Percentiles rank a stretch among this genome's conserved stretches.
phyloP scores from a whole-genome alignment of 1,140 invertebrate species.

The Delia radicum region DNA sequence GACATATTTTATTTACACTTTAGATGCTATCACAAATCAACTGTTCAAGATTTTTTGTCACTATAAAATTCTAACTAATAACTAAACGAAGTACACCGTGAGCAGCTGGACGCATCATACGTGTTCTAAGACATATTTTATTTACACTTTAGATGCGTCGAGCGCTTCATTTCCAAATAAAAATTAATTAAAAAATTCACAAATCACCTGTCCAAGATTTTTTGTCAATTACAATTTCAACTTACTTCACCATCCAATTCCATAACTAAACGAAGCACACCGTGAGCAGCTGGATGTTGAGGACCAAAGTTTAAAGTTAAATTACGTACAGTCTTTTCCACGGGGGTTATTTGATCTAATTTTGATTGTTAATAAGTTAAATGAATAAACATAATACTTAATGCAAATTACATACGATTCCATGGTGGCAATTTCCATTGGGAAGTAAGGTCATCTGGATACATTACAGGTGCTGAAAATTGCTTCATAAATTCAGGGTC shows the following conservation, averaged over 20 bases:
- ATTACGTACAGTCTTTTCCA: constrained; percentile 76
- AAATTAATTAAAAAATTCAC: too few species aligned
- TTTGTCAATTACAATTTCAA: too few species aligned
- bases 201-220: too few species aligned
- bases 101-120: constrained; percentile 97
- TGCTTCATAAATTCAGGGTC: constrained; percentile 72
- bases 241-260: constrained; percentile 85
- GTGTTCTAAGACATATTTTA: too few species aligned
- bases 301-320: constrained; percentile 96
- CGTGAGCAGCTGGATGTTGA: constrained; percentile 98
- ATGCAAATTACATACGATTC: constrained; percentile 49
- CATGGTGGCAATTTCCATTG: constrained; percentile 65
- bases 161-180: too few species aligned
- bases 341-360: constrained; percentile 54
- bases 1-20: too few species aligned
- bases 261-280: constrained; percentile 89
- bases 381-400: not conserved
- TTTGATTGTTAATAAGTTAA: too few species aligned
- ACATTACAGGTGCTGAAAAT: constrained; percentile 71
- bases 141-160: too few species aligned
- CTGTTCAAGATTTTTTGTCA: too few species aligned
- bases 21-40: too few species aligned
- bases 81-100: constrained; percentile 95
- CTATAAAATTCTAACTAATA: too few species aligned
- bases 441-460: constrained; percentile 64